A percentile compares a stretch with the other conserved stretches of the same genome.
phyloP scores from a whole-genome alignment of 2,888 invertebrate genomes.

The Drosophila cracens region DNA sequence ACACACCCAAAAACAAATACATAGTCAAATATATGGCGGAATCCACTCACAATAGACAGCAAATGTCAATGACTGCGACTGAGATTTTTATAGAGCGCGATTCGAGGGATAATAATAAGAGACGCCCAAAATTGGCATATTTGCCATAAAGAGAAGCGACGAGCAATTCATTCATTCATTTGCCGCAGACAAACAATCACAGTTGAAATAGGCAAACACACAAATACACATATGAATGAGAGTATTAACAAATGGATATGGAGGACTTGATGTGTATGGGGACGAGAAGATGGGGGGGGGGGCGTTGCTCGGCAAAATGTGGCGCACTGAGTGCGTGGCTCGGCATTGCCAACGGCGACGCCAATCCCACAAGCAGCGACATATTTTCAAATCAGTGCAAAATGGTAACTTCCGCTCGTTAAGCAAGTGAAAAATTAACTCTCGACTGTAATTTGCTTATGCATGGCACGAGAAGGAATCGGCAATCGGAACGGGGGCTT shows the following conservation, averaged over 20 bases:
- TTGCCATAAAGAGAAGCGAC: constrained; percentile 63
- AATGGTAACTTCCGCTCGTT: constrained; percentile 84
- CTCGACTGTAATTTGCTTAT: constrained; percentile 78
- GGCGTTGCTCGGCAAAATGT: constrained; percentile 28
- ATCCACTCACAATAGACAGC: constrained; percentile 50
- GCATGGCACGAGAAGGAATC: constrained; percentile 49
- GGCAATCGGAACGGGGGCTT: constrained; percentile 14
- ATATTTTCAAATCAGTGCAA: constrained; percentile 83
- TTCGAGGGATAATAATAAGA: constrained; percentile 26
- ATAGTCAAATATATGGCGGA: constrained; percentile 9
- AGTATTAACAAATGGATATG: constrained; percentile 71
- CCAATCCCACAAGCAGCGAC: constrained; percentile 78
- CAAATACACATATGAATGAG: constrained; percentile 70
- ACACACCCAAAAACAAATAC: constrained; percentile 20
- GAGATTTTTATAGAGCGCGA: constrained; percentile 46
- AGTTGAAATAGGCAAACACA: constrained; percentile 56
- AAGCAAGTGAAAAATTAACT: constrained; percentile 84
- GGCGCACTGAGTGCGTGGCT: constrained; percentile 7
- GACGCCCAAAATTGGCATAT: constrained; percentile 70
- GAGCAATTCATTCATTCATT: constrained; percentile 78
- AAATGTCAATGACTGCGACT: constrained; percentile 72
- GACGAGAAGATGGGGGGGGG: not conserved
- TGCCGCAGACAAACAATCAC: constrained; percentile 77
- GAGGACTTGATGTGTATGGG: not conserved
- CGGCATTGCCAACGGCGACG: constrained; percentile 63